Conservation (phyloP, 2,113 vertebrate species). For the Holacanthus passer region DNA sequence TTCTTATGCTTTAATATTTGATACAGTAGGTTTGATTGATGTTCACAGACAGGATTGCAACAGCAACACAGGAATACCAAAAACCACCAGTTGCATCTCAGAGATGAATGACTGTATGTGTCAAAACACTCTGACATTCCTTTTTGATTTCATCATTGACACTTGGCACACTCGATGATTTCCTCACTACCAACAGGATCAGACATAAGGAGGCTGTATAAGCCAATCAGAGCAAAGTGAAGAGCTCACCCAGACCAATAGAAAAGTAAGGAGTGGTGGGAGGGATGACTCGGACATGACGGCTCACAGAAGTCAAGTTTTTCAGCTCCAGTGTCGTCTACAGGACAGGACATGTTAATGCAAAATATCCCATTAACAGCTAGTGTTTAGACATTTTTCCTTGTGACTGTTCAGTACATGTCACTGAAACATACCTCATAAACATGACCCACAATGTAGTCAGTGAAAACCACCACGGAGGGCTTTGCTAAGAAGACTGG, state of each 20-base stretch:
- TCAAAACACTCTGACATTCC: background rate
- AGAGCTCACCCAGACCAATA: slow-evolving; percentile 88
- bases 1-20: background rate
- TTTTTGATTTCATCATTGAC: slow-evolving; percentile 12
- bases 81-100: slow-evolving; percentile 29
- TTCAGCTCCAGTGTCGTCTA: slow-evolving; percentile 90
- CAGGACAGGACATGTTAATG: background rate
- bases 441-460: slow-evolving; percentile 89
- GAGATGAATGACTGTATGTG: background rate
- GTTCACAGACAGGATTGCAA: background rate
- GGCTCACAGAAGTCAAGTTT: slow-evolving; percentile 89
- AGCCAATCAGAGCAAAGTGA: slow-evolving; percentile 16
- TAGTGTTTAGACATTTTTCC: too few relatives aligned
- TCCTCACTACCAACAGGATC: background rate
- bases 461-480: slow-evolving; percentile 85
- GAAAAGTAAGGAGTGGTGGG: slow-evolving; percentile 90
- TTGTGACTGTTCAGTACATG: background rate
- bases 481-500: slow-evolving; percentile 91
- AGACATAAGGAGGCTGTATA: background rate
- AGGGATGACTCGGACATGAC: slow-evolving; percentile 88
- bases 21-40: slow-evolving; percentile 29
- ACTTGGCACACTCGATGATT: background rate
- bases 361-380: background rate
- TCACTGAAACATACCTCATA: slow-evolving; percentile 89
- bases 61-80: background rate